A percentile compares a stretch with the other conserved stretches of the same genome.
phyloP scores from a whole-genome alignment of 2,888 invertebrate genomes.

The Taphrorychus bicolor region DNA sequence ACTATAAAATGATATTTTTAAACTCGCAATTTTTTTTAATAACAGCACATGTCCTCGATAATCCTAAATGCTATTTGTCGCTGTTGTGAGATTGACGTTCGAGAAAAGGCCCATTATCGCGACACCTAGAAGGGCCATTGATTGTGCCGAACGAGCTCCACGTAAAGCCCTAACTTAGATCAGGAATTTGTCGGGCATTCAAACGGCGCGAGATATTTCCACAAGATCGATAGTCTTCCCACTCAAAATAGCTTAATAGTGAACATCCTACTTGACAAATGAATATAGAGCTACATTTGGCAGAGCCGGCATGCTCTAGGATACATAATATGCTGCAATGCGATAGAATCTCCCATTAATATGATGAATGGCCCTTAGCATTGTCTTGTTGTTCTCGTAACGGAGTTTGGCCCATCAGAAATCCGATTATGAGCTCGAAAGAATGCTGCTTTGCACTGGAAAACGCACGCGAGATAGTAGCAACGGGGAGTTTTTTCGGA shows the following conservation, averaged over 20 bases:
- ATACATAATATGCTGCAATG: slow-evolving; percentile 41
- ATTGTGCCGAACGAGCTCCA: neutral
- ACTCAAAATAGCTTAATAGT: slow-evolving; percentile 39
- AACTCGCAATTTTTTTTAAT: too few species aligned
- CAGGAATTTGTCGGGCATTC: slow-evolving; percentile 28
- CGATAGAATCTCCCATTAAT: slow-evolving; percentile 40
- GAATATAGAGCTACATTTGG: slow-evolving; percentile 38
- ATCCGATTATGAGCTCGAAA: neutral
- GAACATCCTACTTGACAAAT: slow-evolving; percentile 39
- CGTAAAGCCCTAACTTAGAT: slow-evolving; percentile 22
- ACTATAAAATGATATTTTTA: neutral
- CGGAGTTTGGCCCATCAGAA: neutral
- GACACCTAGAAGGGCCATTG: neutral
- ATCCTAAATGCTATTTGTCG: neutral
- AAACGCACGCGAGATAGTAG: neutral
- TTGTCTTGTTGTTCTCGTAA: slow-evolving; percentile 16
- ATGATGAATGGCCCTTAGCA: slow-evolving; percentile 27
- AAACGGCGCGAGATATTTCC: slow-evolving; percentile 36
- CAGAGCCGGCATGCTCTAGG: slow-evolving; percentile 38
- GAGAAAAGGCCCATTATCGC: neutral
- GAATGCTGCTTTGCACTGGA: neutral
- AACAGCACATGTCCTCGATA: too few species aligned
- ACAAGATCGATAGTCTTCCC: slow-evolving; percentile 38
- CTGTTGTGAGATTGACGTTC: neutral
- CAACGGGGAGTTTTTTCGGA: neutral